Evolutionary conservation across 1,140 invertebrate species (phyloP), one percentile per base, ranked within the genome.

Genomic region (Drosophila funebris): DNA sequence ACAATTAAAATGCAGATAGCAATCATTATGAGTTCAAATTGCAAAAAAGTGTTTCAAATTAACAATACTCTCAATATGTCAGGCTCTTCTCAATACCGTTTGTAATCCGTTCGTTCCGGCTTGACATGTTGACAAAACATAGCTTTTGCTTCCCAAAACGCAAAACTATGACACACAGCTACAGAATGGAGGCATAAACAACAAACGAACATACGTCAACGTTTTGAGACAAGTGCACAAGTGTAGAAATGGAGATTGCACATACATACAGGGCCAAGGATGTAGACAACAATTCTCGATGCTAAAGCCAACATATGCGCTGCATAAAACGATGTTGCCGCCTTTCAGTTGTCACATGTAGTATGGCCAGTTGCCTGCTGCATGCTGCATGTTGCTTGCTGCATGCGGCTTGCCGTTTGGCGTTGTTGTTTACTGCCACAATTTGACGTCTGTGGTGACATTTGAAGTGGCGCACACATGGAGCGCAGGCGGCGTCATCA

Each of bases 381-480:
- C 31, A 9, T 50, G 41, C 24, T 29, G 22, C 24, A 29, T 14
- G 57, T 53, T 48, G 9, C 41, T n/a, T n/a, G 54, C n/a, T 31
- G 4, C 31, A 13, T 48, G 46, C 24, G 31, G 31, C 29, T 37
- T 22, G 62, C 64, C 44, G 48, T 24, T 37, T 68, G 50, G 61
- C 64, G 56, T 67, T 87, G 67, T 61, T 76, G 79, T 63, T 75
- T 76, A 63, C 53, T 73, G 67, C 50, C 60, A 31, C 67, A 77
- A 56, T 67, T 67, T 79, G 84, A 89, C 68, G 79, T 62, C 54
- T 83, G 73, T 79, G 83, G 56, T 88, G 83, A 87, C 83, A 87
- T 80, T 67, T 83, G 74, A 89, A 88, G 84, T 83, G 83, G 78
- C 66, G 70, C 76, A 48, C 56, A 58, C 48, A 43, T 66, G 56